These are phyloP conservation scores for Callinectes sapidus DNA, from an alignment of 2,888 invertebrate genomes.

Conservation along the genomic window DNA sequence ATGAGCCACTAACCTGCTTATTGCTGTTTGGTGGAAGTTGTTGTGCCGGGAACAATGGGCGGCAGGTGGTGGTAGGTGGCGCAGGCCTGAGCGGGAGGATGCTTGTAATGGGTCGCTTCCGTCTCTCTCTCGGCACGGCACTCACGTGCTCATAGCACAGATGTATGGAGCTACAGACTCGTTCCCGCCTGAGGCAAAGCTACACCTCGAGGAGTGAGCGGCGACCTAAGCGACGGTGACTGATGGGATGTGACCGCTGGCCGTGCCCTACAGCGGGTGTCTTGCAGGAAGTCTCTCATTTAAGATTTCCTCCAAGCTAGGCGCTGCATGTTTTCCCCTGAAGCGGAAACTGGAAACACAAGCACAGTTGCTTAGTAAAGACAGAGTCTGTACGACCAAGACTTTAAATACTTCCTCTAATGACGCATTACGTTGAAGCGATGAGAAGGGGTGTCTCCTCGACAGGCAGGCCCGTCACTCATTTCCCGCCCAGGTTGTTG, in stretches of 20 bases:
- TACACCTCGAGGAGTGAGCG: neutral
- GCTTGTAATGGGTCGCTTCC: slow-evolving; percentile 42
- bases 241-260: neutral
- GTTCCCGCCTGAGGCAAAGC: neutral
- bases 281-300: neutral
- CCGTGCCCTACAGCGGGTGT: neutral
- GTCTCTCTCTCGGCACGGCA: neutral
- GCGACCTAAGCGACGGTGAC: neutral
- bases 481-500: neutral
- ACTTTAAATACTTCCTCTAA: too few species aligned
- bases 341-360: neutral
- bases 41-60: slow-evolving; percentile 9
- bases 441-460: neutral
- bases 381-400: neutral
- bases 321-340: neutral
- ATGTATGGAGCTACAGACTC: neutral
- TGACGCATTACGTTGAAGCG: neutral
- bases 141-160: neutral
- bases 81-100: slow-evolving; percentile 33
- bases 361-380: neutral
- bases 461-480: neutral
- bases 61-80: slow-evolving; percentile 7
- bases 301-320: neutral
- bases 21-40: neutral
- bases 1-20: neutral